These are phyloP conservation scores for Glaucidium brasilianum DNA, from an alignment of 2,113 vertebrate genomes.

Conservation along the genomic window DNA sequence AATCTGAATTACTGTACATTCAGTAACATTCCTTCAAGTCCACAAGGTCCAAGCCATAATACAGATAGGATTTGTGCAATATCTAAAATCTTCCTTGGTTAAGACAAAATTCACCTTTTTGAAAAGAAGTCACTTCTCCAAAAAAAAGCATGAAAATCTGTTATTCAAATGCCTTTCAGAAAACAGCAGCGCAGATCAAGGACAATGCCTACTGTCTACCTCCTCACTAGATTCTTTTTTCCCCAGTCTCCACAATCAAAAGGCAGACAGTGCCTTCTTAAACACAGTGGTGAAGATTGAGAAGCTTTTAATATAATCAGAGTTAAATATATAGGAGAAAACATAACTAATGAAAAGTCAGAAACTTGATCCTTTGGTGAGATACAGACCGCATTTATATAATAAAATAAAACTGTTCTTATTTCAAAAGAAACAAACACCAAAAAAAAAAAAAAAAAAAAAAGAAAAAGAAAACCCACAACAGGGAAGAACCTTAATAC, in stretches of 20 bases:
- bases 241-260: neutral
- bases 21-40: neutral
- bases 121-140: neutral
- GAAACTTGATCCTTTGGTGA: neutral
- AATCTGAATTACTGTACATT: neutral
- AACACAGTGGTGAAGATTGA: neutral
- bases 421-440: neutral
- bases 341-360: neutral
- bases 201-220: neutral
- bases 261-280: neutral
- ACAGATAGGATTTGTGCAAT: neutral
- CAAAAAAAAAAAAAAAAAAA: neutral
- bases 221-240: neutral
- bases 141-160: neutral
- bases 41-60: neutral
- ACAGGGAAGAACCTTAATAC: neutral
- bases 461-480: neutral
- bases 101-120: neutral
- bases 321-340: neutral
- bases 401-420: neutral
- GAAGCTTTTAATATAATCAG: neutral
- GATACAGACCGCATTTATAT: neutral
- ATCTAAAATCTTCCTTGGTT: neutral
- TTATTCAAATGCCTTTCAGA: neutral
- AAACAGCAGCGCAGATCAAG: neutral